phyloP scores from a whole-genome alignment of 1,140 invertebrate species.

The Hylaeus anthracinus region DNA sequence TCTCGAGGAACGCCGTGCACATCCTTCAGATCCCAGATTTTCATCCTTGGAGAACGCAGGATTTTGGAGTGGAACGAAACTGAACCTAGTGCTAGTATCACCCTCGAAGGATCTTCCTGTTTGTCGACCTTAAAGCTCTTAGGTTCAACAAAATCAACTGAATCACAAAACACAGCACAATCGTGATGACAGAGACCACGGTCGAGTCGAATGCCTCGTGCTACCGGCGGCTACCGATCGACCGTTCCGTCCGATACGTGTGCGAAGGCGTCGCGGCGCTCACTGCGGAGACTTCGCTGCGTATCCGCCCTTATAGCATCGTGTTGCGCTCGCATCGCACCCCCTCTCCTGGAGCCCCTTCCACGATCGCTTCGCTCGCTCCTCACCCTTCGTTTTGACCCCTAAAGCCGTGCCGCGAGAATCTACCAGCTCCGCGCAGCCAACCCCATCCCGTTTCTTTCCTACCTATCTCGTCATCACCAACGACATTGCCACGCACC shows the following conservation, averaged over 20 bases:
- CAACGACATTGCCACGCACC: constrained; percentile 36
- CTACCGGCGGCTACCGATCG: constrained; percentile 43
- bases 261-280: constrained; percentile 76
- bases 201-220: constrained; percentile 55
- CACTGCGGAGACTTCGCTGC: constrained; percentile 78
- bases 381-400: constrained; percentile 32
- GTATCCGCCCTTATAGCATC: constrained; percentile 80
- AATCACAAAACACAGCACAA: constrained; percentile 45
- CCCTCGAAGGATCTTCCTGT: not conserved
- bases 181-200: constrained; percentile 21
- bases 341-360: constrained; percentile 51
- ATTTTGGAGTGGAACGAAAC: constrained; percentile 32
- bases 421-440: constrained; percentile 30
- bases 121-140: not conserved
- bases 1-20: not conserved
- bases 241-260: constrained; percentile 45
- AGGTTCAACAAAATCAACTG: not conserved
- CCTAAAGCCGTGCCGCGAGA: constrained; percentile 37
- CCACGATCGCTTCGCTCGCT: constrained; percentile 20
- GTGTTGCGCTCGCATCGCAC: constrained; percentile 68
- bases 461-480: constrained; percentile 24
- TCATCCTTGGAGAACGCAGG: not conserved
- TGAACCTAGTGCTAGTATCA: not conserved
- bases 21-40: not conserved
- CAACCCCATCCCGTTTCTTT: not conserved